Evolutionary conservation across 1,140 invertebrate genomes (phyloP).

Genomic region (Nebria ingens): DNA sequence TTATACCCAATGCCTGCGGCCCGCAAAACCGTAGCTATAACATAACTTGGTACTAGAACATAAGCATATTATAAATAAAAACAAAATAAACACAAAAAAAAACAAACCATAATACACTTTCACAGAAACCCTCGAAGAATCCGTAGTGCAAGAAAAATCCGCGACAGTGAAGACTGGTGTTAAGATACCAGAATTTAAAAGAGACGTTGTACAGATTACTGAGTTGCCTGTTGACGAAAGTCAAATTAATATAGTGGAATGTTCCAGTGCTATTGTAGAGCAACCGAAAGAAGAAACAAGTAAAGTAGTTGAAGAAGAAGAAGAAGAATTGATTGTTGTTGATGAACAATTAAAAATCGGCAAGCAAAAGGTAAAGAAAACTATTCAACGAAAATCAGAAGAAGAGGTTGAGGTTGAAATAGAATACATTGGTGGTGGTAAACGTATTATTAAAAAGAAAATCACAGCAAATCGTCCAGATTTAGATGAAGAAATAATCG

Average conservation of each 20-base stretch:
- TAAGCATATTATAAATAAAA: too few relatives aligned
- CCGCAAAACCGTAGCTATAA: slow-evolving; percentile 5
- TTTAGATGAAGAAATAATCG: slow-evolving; percentile 30
- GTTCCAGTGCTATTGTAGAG: slow-evolving; percentile 11
- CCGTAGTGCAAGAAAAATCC: slow-evolving; percentile 25
- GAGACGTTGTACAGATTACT: slow-evolving; percentile 31
- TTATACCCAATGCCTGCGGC: slow-evolving; percentile 12
- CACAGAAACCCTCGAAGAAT: slow-evolving; percentile 39
- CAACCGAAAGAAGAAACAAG: slow-evolving; percentile 27
- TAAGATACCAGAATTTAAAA: slow-evolving; percentile 24
- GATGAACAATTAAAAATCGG: slow-evolving; percentile 20
- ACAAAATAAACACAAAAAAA: slow-evolving; percentile 21
- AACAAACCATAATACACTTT: slow-evolving; percentile 34
- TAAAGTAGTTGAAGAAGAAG: slow-evolving; percentile 17
- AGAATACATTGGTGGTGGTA: slow-evolving; percentile 34
- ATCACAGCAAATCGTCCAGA: slow-evolving; percentile 25
- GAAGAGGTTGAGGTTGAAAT: slow-evolving; percentile 34
- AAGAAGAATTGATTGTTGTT: slow-evolving; percentile 18
- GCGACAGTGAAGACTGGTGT: slow-evolving; percentile 11
- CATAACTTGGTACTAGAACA: not conserved
- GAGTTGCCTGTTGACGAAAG: slow-evolving; percentile 30
- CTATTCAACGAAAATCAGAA: slow-evolving; percentile 14
- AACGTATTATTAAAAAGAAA: slow-evolving; percentile 28
- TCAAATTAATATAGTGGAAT: slow-evolving; percentile 21
- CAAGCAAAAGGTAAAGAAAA: slow-evolving; percentile 26